Percentiles rank a stretch among this genome's conserved stretches.
Conservation (phyloP, 2,888 invertebrate species). For the Thymelicus acteon region DNA sequence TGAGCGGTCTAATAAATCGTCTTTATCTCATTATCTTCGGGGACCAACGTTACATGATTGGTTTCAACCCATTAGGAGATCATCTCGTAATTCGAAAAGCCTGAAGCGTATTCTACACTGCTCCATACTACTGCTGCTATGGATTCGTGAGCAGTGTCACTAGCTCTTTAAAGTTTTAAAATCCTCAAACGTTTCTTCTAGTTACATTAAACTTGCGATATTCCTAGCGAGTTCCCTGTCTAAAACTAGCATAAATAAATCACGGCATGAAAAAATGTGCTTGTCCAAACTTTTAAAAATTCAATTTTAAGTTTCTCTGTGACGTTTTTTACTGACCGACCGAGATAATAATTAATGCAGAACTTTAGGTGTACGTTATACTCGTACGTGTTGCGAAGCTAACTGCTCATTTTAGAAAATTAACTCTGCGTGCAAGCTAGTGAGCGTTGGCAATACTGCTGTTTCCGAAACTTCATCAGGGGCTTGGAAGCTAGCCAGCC, state of each 20-base stretch:
- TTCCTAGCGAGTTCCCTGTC: no score
- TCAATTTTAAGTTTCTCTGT: neutral
- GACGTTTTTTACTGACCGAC: neutral
- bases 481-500: conserved; percentile 24
- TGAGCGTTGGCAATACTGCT: conserved; percentile 10
- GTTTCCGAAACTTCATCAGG: conserved; percentile 18
- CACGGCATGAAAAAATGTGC: neutral
- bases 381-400: neutral
- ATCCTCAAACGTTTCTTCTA: no score
- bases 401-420: conserved; percentile 17
- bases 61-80: no score
- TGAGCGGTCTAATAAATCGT: neutral
- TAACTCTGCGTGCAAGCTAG: neutral
- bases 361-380: neutral
- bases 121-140: no score
- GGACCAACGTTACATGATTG: no score
- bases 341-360: neutral
- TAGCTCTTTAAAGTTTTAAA: no score
- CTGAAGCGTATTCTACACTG: no score
- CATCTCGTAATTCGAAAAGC: no score
- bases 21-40: neutral
- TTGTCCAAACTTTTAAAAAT: conserved; percentile 1
- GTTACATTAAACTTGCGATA: no score
- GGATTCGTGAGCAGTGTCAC: no score
- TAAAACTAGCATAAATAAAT: neutral